These are phyloP conservation scores for Prunella himalayana DNA, from an alignment of 2,113 vertebrate genomes.

Conservation along the genomic window DNA sequence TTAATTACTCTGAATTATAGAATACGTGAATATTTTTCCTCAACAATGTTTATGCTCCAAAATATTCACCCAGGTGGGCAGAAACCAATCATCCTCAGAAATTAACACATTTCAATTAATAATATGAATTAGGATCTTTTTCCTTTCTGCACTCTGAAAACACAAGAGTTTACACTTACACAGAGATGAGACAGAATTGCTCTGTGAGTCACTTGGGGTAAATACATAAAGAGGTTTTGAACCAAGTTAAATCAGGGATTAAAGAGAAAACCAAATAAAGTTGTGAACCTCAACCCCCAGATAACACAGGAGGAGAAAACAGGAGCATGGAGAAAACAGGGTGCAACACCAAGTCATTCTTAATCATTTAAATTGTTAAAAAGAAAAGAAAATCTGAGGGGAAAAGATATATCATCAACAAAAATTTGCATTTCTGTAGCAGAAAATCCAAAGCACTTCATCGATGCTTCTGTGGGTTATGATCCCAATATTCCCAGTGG, in stretches of 20 bases:
- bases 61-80: neutral
- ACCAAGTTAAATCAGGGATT: neutral
- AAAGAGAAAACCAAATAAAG: neutral
- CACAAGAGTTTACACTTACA: neutral
- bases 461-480: neutral
- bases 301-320: neutral
- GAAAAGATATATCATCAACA: accelerated
- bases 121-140: neutral
- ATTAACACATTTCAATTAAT: neutral
- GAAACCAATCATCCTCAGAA: neutral
- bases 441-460: neutral
- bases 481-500: neutral
- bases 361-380: neutral
- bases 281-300: neutral
- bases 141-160: neutral
- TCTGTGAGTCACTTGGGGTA: neutral
- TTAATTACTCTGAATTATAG: neutral
- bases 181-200: neutral
- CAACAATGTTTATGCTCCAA: neutral
- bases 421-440: neutral
- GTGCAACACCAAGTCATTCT: neutral
- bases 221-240: neutral
- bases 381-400: neutral
- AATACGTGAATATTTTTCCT: neutral
- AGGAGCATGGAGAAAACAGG: neutral